These are phyloP conservation scores for Cyprinodon brontotheroides DNA, from an alignment of 2,113 vertebrate species.

Conservation along the genomic window DNA sequence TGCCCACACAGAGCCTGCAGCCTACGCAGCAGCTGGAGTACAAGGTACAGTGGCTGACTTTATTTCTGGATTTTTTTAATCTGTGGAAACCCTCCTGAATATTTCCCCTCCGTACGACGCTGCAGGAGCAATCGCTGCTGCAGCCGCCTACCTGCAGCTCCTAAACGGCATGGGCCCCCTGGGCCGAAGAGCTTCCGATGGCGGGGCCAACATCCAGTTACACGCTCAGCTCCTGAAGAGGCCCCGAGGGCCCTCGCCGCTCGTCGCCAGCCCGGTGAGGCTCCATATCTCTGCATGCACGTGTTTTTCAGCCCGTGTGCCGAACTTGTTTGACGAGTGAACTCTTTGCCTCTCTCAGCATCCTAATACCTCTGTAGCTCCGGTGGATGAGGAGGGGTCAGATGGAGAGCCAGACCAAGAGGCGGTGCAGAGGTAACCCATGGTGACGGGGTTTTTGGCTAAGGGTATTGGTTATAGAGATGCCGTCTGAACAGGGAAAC, in stretches of 20 bases:
- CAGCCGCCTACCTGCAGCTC: slow-evolving; percentile 97
- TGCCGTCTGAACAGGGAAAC: slow-evolving; percentile 60
- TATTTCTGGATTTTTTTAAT: background rate
- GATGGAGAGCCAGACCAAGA: slow-evolving; percentile 97
- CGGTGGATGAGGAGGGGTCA: slow-evolving; percentile 97
- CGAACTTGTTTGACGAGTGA: slow-evolving; percentile 11
- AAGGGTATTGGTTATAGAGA: slow-evolving; percentile 29
- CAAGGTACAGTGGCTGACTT: slow-evolving; percentile 83
- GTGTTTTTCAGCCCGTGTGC: background rate
- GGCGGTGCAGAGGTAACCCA: slow-evolving; percentile 95
- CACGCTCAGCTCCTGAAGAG: slow-evolving; percentile 96
- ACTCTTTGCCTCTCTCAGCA: slow-evolving; percentile 73
- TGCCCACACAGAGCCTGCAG: slow-evolving; percentile 92
- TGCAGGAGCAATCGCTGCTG: slow-evolving; percentile 94
- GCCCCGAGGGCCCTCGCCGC: slow-evolving; percentile 93
- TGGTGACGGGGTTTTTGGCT: slow-evolving; percentile 27
- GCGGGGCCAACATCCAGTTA: slow-evolving; percentile 96
- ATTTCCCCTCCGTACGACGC: background rate
- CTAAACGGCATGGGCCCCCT: slow-evolving; percentile 98
- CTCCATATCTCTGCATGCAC: background rate
- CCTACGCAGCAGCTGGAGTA: slow-evolving; percentile 94
- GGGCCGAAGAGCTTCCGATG: slow-evolving; percentile 94
- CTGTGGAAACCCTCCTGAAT: background rate
- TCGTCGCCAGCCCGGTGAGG: slow-evolving; percentile 89
- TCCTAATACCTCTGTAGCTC: slow-evolving; percentile 92